Conservation (phyloP, 2,113 vertebrate species). For the Plectropomus leopardus region DNA sequence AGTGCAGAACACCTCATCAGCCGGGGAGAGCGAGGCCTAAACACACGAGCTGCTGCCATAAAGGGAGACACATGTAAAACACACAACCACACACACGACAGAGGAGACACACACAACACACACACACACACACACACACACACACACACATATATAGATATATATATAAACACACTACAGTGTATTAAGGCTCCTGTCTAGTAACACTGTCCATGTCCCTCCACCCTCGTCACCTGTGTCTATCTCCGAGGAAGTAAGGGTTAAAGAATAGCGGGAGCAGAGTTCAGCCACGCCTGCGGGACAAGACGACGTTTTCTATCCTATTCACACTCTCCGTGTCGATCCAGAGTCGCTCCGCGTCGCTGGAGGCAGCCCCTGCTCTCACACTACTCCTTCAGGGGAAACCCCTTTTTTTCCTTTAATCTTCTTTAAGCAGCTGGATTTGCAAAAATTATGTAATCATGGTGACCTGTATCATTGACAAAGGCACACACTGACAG, state of each 20-base stretch:
- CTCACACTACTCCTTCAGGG: constrained; percentile 54
- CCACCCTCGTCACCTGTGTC: constrained; percentile 58
- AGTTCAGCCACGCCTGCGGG: constrained; percentile 44
- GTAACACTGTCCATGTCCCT: constrained; percentile 68
- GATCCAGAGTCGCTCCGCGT: constrained; percentile 7
- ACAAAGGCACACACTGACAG: constrained; percentile 69
- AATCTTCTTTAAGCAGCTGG: constrained; percentile 73
- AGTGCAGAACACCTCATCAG: constrained; percentile 92
- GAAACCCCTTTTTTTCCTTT: constrained; percentile 23
- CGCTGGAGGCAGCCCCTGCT: constrained; percentile 31
- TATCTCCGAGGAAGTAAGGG: constrained; percentile 59
- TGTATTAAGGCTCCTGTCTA: constrained; percentile 69
- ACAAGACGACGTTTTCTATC: constrained; percentile 12
- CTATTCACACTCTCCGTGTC: constrained; percentile 11
- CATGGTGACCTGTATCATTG: constrained; percentile 65
- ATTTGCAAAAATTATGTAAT: constrained; percentile 68
- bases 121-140: constrained; percentile 27
- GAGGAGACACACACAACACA: constrained; percentile 35
- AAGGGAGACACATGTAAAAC: constrained; percentile 55
- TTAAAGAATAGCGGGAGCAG: constrained; percentile 35
- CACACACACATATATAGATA: constrained; percentile 12
- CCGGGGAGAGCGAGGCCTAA: constrained; percentile 98
- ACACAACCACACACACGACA: constrained; percentile 24
- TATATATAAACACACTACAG: constrained; percentile 10
- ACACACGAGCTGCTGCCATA: constrained; percentile 32